These are phyloP conservation scores for Eilema depressum DNA, from an alignment of 2,888 invertebrate species.

Conservation along the genomic window DNA sequence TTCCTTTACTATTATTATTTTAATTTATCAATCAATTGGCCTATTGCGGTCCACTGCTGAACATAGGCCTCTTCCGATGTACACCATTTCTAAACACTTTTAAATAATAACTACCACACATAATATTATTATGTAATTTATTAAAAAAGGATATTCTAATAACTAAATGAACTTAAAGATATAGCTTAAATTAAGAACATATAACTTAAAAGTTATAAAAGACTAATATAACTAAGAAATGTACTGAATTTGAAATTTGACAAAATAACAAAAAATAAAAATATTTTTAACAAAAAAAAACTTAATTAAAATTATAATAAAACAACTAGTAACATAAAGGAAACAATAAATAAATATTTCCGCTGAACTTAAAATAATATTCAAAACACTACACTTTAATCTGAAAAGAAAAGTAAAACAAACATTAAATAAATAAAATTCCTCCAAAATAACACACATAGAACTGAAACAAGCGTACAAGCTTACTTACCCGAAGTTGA, in stretches of 20 bases:
- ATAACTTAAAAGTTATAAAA: too few relatives aligned
- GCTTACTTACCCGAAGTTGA: conserved; percentile 53
- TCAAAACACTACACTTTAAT: not conserved
- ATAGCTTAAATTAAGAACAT: not conserved
- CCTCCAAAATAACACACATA: not conserved
- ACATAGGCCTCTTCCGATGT: too few relatives aligned
- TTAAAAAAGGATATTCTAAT: not conserved
- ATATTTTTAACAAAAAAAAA: too few relatives aligned
- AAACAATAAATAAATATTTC: not conserved
- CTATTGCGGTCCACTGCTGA: too few relatives aligned
- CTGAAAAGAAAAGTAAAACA: not conserved
- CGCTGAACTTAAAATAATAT: not conserved
- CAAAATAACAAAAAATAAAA: too few relatives aligned
- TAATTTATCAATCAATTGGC: too few relatives aligned
- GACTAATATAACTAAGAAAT: too few relatives aligned
- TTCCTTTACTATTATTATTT: not conserved
- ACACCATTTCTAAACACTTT: too few relatives aligned
- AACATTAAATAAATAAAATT: not conserved
- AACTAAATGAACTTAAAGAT: not conserved
- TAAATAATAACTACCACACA: not conserved
- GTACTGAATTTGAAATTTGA: not conserved
- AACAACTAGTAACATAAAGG: not conserved
- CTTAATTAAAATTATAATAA: not conserved
- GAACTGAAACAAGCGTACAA: not conserved
- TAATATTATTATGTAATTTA: not conserved